These are phyloP conservation scores for Okapia johnstoni DNA, from an alignment of 2,113 vertebrate species.

Conservation along the genomic window DNA sequence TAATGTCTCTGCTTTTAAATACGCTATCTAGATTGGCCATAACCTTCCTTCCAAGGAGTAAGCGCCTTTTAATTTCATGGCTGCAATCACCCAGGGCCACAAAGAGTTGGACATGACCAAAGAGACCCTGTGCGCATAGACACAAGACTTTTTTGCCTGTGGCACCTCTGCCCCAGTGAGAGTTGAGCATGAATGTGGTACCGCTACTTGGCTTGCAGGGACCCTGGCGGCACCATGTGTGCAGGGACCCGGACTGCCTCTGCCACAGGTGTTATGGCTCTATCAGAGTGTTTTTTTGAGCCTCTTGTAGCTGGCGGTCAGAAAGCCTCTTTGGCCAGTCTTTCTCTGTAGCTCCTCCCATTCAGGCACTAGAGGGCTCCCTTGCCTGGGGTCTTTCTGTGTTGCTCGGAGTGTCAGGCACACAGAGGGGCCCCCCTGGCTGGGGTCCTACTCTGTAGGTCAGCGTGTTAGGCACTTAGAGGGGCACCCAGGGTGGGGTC, in stretches of 20 bases:
- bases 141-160: background rate
- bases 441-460: too few species aligned
- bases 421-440: background rate
- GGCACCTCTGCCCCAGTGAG: background rate
- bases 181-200: background rate
- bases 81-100: background rate
- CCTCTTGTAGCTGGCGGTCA: background rate
- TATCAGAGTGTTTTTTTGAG: background rate
- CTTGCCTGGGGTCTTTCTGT: background rate
- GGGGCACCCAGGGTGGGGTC: too few species aligned
- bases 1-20: too few species aligned
- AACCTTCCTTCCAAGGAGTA: too few species aligned
- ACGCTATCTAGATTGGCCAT: too few species aligned
- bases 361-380: background rate
- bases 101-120: background rate
- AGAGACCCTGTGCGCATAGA: rapidly evolving
- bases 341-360: background rate
- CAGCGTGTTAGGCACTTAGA: too few species aligned
- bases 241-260: background rate
- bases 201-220: background rate
- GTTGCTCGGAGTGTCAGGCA: background rate
- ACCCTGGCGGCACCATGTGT: rapidly evolving
- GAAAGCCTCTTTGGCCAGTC: background rate
- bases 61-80: too few species aligned
- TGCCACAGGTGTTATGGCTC: background rate